Base-by-base conservation (phyloP, 2,797 vertebrate species). In the Syngnathus acus region DNA sequence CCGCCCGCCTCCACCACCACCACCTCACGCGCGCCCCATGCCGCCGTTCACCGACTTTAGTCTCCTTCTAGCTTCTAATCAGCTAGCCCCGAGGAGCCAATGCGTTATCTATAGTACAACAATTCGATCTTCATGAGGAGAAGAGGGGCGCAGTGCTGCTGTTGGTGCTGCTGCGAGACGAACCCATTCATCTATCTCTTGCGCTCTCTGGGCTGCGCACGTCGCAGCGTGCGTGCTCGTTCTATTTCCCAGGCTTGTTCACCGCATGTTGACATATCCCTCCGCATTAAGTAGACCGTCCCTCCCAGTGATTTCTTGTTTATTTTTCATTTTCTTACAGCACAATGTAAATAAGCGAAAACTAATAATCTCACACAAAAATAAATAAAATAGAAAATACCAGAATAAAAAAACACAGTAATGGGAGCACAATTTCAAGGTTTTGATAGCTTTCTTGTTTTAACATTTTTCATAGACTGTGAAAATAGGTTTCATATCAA, bases 1-100 rank as follows among this genome's bases (percentile, higher is more conserved):
- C 43, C 53, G 65, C 69, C 68, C 42, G 42, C 42, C 42, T 32
- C 32, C 32, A 32, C 4, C 4, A 26, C 26, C 26, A 32, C 67
- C 68, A 38, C 62, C 75, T 89, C 83, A 89, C 75, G 75, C 55
- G 78, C 75, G 77, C 71, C 80, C 85, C 83, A 87, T 86, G 68
- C 62, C 60, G 19, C 23, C 47, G 17, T 67, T 21, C 65, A 5
- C 53, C 9, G 70, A 32, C 42, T 11, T 39, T 75, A 66, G 75
- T 73, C 70, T 57, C 80, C 21, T 40, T 65, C 68, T 68, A 68
- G 75, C 73, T 54, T 37, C 37, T 7, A 7, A 65, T 50, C 68
- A 68, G 65, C 60, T 68, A 68, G 68, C 62, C 69, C 11, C 65
- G 61, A 58, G 47, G 58, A 61, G 16, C 68, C 48, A 32, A 68